Conservation (phyloP, 2,113 vertebrate genomes). For the Sialia sialis region DNA sequence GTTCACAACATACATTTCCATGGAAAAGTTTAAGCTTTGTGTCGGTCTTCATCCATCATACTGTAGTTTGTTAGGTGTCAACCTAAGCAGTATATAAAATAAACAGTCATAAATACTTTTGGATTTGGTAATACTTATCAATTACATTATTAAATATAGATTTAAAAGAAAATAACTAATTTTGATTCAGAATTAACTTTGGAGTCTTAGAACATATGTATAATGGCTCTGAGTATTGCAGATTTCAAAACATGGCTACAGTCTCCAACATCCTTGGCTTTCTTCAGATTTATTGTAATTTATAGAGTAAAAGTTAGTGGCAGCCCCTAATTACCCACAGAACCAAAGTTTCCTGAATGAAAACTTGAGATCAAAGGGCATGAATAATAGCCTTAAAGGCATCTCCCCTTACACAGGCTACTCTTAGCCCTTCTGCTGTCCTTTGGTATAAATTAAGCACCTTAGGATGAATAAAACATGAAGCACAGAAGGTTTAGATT, state of each 20-base stretch:
- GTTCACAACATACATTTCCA: conserved; percentile 58
- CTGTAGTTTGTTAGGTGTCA: conserved; percentile 54
- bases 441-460: conserved; percentile 65
- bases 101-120: conserved; percentile 22
- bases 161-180: background rate
- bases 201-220: background rate
- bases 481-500: conserved; percentile 61
- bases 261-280: conserved; percentile 4
- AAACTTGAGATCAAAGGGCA: conserved; percentile 53
- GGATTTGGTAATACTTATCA: conserved; percentile 16
- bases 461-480: conserved; percentile 66
- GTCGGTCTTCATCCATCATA: conserved; percentile 59
- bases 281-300: conserved; percentile 45
- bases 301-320: conserved; percentile 45
- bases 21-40: conserved; percentile 58
- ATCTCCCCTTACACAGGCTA: conserved; percentile 51
- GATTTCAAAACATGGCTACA: background rate
- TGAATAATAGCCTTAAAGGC: conserved; percentile 43
- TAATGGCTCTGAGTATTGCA: background rate
- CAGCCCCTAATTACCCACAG: conserved; percentile 34
- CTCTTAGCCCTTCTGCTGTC: conserved; percentile 40
- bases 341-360: conserved; percentile 46
- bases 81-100: conserved; percentile 38
- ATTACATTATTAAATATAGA: background rate
- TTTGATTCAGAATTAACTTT: background rate